Percentiles rank a stretch among this genome's conserved stretches.
These are phyloP conservation scores for Troides helena DNA, from an alignment of 2,888 invertebrate species.

Conservation along the genomic window DNA sequence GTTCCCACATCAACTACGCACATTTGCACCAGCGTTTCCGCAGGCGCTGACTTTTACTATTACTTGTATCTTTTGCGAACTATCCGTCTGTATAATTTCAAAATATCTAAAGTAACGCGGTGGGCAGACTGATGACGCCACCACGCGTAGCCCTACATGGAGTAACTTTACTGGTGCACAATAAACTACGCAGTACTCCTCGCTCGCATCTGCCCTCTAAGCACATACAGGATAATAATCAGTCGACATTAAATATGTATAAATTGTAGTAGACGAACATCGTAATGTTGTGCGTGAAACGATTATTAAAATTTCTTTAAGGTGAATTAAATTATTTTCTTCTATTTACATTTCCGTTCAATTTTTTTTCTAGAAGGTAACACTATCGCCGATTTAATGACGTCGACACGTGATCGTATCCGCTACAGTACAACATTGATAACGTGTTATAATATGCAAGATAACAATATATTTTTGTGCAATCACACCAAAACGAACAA, in stretches of 20 bases:
- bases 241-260: conserved; percentile 37
- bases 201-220: conserved; percentile 35
- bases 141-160: conserved; percentile 16
- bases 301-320: background rate
- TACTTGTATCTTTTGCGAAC: background rate
- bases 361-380: too few relatives aligned
- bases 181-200: conserved; percentile 25
- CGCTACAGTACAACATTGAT: too few relatives aligned
- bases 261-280: conserved; percentile 18
- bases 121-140: conserved; percentile 33
- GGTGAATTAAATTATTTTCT: background rate
- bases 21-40: conserved; percentile 31
- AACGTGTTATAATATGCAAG: background rate
- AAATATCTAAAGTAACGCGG: conserved; percentile 32
- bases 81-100: conserved; percentile 17
- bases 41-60: conserved; percentile 25
- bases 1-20: conserved; percentile 40
- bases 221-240: conserved; percentile 36
- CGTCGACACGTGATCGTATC: too few relatives aligned
- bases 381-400: too few relatives aligned
- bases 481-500: background rate
- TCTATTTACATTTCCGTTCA: background rate
- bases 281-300: conserved; percentile 25
- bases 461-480: background rate
- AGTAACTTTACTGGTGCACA: conserved; percentile 23